Conservation (phyloP, 1,140 invertebrate species). For the Drosophila subobscura region DNA sequence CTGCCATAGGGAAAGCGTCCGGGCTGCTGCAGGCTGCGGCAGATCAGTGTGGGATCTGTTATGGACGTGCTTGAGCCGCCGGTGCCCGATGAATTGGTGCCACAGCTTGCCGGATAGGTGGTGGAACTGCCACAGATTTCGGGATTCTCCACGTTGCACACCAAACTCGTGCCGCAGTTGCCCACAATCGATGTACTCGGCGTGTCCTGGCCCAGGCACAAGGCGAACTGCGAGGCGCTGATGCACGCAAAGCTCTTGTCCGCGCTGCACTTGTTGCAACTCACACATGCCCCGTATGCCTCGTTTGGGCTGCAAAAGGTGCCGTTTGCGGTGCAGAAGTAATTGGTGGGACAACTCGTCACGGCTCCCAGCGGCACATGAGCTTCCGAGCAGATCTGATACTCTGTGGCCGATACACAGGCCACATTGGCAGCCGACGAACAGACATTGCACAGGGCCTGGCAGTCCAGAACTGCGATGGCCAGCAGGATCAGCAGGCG, state of each 20-base stretch:
- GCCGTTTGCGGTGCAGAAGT: not conserved
- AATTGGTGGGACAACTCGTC: slow-evolving; percentile 25
- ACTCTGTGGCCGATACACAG: slow-evolving; percentile 44
- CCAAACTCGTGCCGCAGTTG: slow-evolving; percentile 24
- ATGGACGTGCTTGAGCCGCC: slow-evolving; percentile 2
- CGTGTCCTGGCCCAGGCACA: slow-evolving; percentile 30
- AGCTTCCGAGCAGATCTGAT: slow-evolving; percentile 31
- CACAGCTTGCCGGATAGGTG: slow-evolving; percentile 14
- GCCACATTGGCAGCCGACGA: not conserved
- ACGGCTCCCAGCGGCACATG: slow-evolving; percentile 1
- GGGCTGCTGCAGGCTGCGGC: not conserved
- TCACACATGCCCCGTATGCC: not conserved
- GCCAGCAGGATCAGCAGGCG: slow-evolving; percentile 32
- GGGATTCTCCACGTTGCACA: slow-evolving; percentile 26
- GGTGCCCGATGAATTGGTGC: not conserved
- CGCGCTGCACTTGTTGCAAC: slow-evolving; percentile 17
- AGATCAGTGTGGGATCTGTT: slow-evolving; percentile 32
- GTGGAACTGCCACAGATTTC: slow-evolving; percentile 33
- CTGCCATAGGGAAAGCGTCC: slow-evolving; percentile 57
- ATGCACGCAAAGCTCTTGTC: slow-evolving; percentile 32
- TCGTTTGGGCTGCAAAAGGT: slow-evolving; percentile 11
- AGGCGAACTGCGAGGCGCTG: slow-evolving; percentile 27
- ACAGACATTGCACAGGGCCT: slow-evolving; percentile 42
- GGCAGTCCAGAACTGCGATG: slow-evolving; percentile 27
- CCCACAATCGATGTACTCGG: slow-evolving; percentile 30